phyloP scores from a whole-genome alignment of 1,140 invertebrate species.

The Leptopilina clavipes region DNA sequence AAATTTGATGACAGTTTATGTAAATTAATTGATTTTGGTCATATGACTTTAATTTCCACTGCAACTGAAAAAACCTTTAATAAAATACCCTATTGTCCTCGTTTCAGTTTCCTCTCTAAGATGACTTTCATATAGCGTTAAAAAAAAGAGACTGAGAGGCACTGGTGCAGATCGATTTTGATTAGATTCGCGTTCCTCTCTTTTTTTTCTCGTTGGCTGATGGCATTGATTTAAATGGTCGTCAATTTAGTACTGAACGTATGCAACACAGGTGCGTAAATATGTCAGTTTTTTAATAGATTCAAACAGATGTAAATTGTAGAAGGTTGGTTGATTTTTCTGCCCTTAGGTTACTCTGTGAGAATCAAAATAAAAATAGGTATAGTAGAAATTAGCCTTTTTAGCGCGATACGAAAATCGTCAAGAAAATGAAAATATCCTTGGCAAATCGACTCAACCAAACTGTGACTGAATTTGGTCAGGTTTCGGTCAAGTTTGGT shows the following conservation, averaged over 20 bases:
- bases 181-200: not conserved
- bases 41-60: no score
- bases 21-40: no score
- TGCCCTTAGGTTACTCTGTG: not conserved
- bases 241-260: not conserved
- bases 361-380: not conserved
- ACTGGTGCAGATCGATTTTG: not conserved
- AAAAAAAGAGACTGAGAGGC: not conserved
- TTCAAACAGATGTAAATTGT: not conserved
- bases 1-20: no score
- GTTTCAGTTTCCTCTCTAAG: not conserved
- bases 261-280: not conserved
- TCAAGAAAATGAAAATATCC: no score
- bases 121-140: not conserved
- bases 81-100: not conserved
- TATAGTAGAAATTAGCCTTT: not conserved
- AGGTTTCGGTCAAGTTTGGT: no score
- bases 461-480: no score
- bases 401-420: no score
- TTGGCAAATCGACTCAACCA: no score
- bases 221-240: slow-evolving; percentile 1
- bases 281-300: not conserved
- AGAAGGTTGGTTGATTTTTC: not conserved
- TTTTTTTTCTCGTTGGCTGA: not conserved
- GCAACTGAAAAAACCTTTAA: no score